Percentiles rank a stretch among this genome's conserved stretches.
Conservation (phyloP, 2,797 vertebrate species). For the Catharus ustulatus region DNA sequence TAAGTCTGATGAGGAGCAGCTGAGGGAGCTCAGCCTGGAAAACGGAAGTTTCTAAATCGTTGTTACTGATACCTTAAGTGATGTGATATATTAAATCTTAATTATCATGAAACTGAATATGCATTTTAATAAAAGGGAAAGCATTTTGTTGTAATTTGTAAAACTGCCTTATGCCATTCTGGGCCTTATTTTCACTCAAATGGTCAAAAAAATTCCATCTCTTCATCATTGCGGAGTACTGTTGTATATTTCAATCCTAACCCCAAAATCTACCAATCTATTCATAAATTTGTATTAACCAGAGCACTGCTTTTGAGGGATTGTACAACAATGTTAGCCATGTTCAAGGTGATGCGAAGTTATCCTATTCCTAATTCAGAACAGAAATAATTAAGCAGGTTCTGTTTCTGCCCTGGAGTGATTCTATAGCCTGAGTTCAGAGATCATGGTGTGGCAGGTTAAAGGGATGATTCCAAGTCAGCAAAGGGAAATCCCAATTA, state of each 20-base stretch:
- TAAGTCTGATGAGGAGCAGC: rapidly evolving
- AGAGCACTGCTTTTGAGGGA: background rate
- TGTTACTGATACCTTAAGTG: background rate
- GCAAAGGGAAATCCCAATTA: background rate
- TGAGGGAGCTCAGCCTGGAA: background rate
- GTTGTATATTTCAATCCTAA: background rate
- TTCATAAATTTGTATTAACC: background rate
- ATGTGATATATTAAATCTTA: background rate
- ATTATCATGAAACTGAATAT: background rate
- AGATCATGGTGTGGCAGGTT: background rate
- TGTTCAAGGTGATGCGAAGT: background rate
- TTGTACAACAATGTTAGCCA: background rate
- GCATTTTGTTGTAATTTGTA: background rate
- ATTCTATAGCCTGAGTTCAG: background rate
- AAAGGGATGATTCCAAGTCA: background rate
- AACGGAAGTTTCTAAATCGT: background rate
- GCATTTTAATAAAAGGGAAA: background rate
- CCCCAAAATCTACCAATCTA: background rate
- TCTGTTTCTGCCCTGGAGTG: background rate
- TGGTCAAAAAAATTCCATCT: background rate
- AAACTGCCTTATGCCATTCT: rapidly evolving
- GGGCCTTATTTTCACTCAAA: background rate
- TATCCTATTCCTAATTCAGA: rapidly evolving
- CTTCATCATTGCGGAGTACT: background rate
- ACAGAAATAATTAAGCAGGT: background rate